Base-by-base conservation (phyloP, 2,888 invertebrate genomes). In the Sminthurides aquaticus region DNA sequence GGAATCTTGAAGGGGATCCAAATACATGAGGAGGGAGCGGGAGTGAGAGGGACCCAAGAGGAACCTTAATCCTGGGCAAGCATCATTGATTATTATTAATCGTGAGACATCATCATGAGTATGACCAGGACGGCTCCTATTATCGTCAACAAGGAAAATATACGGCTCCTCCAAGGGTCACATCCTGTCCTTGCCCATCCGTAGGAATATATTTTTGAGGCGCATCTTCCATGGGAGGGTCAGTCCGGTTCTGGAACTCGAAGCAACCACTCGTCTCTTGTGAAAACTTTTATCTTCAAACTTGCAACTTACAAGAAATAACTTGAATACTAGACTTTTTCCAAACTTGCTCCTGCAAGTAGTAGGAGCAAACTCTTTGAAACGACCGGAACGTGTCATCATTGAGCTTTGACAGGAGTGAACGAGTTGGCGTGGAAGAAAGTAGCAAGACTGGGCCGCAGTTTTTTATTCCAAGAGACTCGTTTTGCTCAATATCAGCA, bases 61-160 rank as follows among this genome's bases (percentile, higher is more conserved):
- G 52, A 52, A 52, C 52, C 52, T 20, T 52, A 52, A 52, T 52
- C 52, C 52, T 52, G 52, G 52, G 52, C 20, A 52, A 52, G 52
- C 52, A 52, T 20, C 52, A 52, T 52, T 52, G 52, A 52, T 52
- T 52, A 52, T 52, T 52, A 52, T 52, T 52, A 52, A 52, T 52
- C 52, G 52, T 20, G 22, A 15, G 22, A 52, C 52, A 57, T 57
- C n/a, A 20, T 22, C 24, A n/a, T 57, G 25, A 15, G 11, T 27
- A 8, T 20, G 28, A 27, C 57, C 57, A 26, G 25, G 24, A 26
- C 26, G 28, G 8, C 8, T 15, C 26, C 8, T 34, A 52, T 52
- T 20, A 52, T 52, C 52, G 20, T 52, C 52, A 8, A 20, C 11
- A 15, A 20, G 5, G 20, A 52, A 52, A 20, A 52, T 20, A 22